Evolutionary conservation across 2,888 invertebrate species (phyloP), one percentile per base, ranked within the genome.

Genomic region (Ornithoptera alexandrae): DNA sequence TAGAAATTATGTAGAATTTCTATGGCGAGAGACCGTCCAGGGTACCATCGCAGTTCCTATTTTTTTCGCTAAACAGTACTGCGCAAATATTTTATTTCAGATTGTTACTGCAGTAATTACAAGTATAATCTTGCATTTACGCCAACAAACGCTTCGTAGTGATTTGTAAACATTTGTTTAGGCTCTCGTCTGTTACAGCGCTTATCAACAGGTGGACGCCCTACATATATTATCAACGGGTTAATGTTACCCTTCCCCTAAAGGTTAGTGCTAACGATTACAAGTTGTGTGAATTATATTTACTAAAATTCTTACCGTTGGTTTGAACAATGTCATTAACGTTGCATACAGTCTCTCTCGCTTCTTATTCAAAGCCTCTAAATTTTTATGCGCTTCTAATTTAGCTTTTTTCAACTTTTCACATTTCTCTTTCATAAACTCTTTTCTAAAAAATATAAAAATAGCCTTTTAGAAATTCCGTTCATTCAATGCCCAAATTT

Each of bases 371-470:
- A 68, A 57, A 50, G 24, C 24, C 22, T 59, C 63, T 50, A 68
- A n/a, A 57, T 62, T 30, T 22, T 50, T 62, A 50, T 20, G 36
- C 63, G 30, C n/a, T 8, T 68, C 63, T 36, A 67, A 22, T 36
- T 36, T 53, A 22, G 60, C 56, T 53, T 62, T 67, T 53, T 61
- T 30, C 56, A 56, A 36, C 39, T 61, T 62, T 61, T 67, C 67
- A 61, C 61, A 62, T 53, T 61, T 67, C 20, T 67, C 67, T 61
- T 67, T 67, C 50, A 67, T 62, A 46, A 67, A 53, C 56, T 67
- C 53, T 39, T 36, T 53, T 62, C 67, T 67, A 61, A n/a, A 67
- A 67, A 20, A 60, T 50, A 65, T 59, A 66, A 66, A 66, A 66
- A 22, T 57, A 57, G 20, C 57, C 6, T n/a, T 57, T 20, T 8